Conservation (phyloP, 2,797 vertebrate species). For the Sebastes iracundus region DNA sequence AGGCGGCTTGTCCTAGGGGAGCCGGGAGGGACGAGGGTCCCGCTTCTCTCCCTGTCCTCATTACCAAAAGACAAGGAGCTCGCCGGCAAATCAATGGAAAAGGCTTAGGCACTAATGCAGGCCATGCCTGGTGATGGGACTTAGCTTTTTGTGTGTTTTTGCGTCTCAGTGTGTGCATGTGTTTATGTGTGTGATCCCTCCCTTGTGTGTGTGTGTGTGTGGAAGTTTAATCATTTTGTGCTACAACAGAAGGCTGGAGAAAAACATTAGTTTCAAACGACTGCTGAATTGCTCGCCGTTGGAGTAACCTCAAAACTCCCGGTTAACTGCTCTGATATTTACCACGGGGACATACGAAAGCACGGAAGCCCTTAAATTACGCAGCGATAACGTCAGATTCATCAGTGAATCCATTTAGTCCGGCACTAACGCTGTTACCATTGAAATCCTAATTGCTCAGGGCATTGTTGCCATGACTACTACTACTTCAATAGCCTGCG, state of each 20-base stretch:
- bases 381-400: constrained; percentile 64
- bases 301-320: constrained; percentile 49
- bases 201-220: constrained; percentile 6
- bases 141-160: constrained; percentile 45
- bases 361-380: constrained; percentile 72
- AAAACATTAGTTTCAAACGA: constrained; percentile 55
- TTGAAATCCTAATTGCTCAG: constrained; percentile 60
- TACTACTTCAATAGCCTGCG: constrained; percentile 49
- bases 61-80: constrained; percentile 83
- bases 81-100: constrained; percentile 81
- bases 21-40: constrained; percentile 73
- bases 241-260: constrained; percentile 54
- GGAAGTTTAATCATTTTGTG: constrained; percentile 56
- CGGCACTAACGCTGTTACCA: constrained; percentile 23
- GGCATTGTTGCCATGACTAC: constrained; percentile 72
- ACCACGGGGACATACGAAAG: constrained; percentile 57
- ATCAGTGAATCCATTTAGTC: constrained; percentile 63
- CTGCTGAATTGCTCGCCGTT: constrained; percentile 37
- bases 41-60: constrained; percentile 82
- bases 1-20: constrained; percentile 73
- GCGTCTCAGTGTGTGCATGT: constrained; percentile 31
- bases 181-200: constrained; percentile 33
- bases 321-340: constrained; percentile 64
- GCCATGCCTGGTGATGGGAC: constrained; percentile 68
- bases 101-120: constrained; percentile 76